These are phyloP conservation scores for Cynodonichthys magdalenae DNA, from an alignment of 2,797 vertebrate species.

Conservation along the genomic window DNA sequence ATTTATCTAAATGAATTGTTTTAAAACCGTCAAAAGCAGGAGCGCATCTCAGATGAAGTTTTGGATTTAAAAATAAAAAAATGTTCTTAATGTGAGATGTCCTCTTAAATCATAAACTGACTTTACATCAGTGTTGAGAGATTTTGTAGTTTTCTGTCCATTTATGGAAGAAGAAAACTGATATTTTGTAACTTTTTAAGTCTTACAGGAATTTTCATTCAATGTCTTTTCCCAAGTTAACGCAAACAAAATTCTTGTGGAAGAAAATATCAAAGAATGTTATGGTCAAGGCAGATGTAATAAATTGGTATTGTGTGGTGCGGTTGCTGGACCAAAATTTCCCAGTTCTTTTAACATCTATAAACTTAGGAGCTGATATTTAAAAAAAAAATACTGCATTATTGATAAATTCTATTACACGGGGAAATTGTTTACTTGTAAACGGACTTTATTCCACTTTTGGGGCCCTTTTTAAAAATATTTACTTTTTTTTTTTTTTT, in stretches of 20 bases:
- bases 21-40: constrained; percentile 39
- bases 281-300: constrained; percentile 45
- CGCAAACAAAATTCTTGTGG: constrained; percentile 25
- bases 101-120: constrained; percentile 32
- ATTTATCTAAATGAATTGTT: constrained; percentile 38
- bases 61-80: constrained; percentile 5
- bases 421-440: constrained; percentile 14
- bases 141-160: constrained; percentile 23
- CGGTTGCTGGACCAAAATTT: constrained; percentile 75
- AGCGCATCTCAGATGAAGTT: constrained; percentile 31
- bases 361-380: constrained; percentile 18
- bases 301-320: constrained; percentile 46
- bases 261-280: constrained; percentile 35
- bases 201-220: constrained; percentile 26
- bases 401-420: constrained; percentile 12
- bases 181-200: constrained; percentile 20
- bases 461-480: constrained; percentile 9
- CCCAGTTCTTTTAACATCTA: constrained; percentile 17
- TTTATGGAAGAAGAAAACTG: constrained; percentile 15
- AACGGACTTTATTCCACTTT: constrained; percentile 9
- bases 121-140: constrained; percentile 24
- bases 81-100: constrained; percentile 17
- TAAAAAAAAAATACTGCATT: constrained; percentile 11
- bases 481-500: background rate
- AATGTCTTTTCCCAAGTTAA: constrained; percentile 31